These are phyloP conservation scores for Saiga tatarica DNA, from an alignment of 2,113 vertebrate genomes.

Conservation along the genomic window DNA sequence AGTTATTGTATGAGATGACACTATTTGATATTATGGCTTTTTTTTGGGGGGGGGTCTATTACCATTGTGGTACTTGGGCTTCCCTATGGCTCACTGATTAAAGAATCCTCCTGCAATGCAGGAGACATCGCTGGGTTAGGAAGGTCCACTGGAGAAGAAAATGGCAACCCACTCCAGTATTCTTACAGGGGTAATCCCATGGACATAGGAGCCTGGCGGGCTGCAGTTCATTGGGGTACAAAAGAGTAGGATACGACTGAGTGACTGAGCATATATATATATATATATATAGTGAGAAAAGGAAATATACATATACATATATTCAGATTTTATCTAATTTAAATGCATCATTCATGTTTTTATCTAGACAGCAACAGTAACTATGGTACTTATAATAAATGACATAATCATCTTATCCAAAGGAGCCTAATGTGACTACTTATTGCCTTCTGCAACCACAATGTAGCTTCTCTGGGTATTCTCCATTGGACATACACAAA, in stretches of 20 bases:
- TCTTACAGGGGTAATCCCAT: not conserved
- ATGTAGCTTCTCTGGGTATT: not conserved
- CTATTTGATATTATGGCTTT: not conserved
- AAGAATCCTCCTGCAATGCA: not conserved
- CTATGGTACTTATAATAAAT: not conserved
- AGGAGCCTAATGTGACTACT: not conserved
- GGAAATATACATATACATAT: not conserved
- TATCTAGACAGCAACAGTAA: not conserved
- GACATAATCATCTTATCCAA: not conserved
- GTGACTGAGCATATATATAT: not conserved
- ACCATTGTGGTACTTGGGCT: not conserved
- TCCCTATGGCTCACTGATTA: not conserved
- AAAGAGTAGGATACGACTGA: not conserved
- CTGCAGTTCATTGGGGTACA: not conserved
- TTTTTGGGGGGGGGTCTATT: not conserved
- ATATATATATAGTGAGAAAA: not conserved
- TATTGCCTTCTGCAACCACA: not conserved
- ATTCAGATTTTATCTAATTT: not conserved
- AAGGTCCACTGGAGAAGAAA: not conserved
- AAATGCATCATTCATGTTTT: not conserved
- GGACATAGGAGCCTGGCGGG: fast-evolving
- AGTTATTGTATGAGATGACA: not conserved
- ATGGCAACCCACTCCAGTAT: not conserved
- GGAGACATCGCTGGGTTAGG: not conserved
- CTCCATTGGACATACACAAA: not conserved